These are phyloP conservation scores for Rhinichthys osculus DNA, from an alignment of 2,797 vertebrate species.

Conservation along the genomic window DNA sequence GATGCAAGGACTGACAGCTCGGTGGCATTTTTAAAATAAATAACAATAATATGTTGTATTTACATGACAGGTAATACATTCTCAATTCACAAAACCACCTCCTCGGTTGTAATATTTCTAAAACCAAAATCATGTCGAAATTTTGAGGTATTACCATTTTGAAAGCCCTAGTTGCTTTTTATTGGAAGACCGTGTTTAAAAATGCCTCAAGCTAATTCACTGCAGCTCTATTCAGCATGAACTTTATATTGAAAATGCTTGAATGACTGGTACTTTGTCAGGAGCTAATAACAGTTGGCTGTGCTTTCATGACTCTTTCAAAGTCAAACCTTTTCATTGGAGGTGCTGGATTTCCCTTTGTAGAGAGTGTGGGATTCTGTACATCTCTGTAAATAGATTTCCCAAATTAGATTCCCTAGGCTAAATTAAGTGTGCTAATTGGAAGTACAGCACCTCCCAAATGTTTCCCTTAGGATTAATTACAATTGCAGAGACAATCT, in stretches of 20 bases:
- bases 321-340: conserved; percentile 23
- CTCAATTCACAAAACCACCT: background rate
- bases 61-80: conserved; percentile 7
- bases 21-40: conserved; percentile 24
- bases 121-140: background rate
- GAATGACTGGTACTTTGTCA: conserved; percentile 17
- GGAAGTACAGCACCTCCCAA: conserved; percentile 32
- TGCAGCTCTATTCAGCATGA: conserved; percentile 1
- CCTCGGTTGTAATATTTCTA: background rate
- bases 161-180: conserved; percentile 1
- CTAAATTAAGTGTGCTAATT: conserved; percentile 59
- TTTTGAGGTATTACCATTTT: background rate
- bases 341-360: conserved; percentile 58
- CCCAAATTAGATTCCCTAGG: conserved; percentile 45
- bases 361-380: conserved; percentile 24
- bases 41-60: background rate
- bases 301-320: conserved; percentile 32
- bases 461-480: conserved; percentile 57
- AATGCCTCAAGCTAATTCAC: conserved; percentile 9
- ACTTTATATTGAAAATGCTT: conserved; percentile 37
- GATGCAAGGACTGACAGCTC: conserved; percentile 1
- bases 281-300: conserved; percentile 13
- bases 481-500: conserved; percentile 47
- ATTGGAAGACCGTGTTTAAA: conserved; percentile 7
- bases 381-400: conserved; percentile 48